These are phyloP conservation scores for Protaetia brevitarsis DNA, from an alignment of 1,140 invertebrate genomes.

Conservation along the genomic window DNA sequence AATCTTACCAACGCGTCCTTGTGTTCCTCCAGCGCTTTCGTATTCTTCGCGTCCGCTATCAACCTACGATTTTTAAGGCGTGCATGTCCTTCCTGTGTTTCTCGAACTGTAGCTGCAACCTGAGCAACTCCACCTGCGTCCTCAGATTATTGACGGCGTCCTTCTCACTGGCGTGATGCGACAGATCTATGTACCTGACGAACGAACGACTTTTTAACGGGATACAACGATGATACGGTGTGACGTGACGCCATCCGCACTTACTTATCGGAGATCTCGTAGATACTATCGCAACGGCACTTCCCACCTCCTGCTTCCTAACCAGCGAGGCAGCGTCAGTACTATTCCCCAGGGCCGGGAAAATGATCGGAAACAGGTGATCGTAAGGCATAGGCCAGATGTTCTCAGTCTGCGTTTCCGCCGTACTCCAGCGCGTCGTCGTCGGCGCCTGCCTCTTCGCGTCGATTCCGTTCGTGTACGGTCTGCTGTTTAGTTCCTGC, in stretches of 20 bases:
- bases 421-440: constrained; percentile 28
- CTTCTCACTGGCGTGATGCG: constrained; percentile 39
- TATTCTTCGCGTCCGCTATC: constrained; percentile 76
- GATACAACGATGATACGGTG: too few relatives aligned
- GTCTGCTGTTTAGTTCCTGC: not conserved
- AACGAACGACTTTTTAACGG: too few relatives aligned
- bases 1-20: constrained; percentile 71
- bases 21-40: constrained; percentile 77
- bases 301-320: constrained; percentile 27
- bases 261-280: constrained; percentile 59
- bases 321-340: constrained; percentile 41
- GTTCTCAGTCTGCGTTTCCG: constrained; percentile 64
- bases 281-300: constrained; percentile 47
- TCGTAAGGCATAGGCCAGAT: constrained; percentile 64
- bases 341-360: constrained; percentile 51
- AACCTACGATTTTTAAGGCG: constrained; percentile 83
- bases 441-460: too few relatives aligned
- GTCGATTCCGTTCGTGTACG: constrained; percentile 28
- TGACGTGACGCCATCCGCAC: not conserved
- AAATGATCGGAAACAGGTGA: constrained; percentile 64
- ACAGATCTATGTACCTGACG: constrained; percentile 39
- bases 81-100: constrained; percentile 84
- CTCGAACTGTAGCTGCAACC: constrained; percentile 85
- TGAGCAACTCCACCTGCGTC: constrained; percentile 74
- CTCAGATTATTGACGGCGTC: constrained; percentile 46